Conservation (phyloP, 2,113 vertebrate species). For the Heptranchias perlo region DNA sequence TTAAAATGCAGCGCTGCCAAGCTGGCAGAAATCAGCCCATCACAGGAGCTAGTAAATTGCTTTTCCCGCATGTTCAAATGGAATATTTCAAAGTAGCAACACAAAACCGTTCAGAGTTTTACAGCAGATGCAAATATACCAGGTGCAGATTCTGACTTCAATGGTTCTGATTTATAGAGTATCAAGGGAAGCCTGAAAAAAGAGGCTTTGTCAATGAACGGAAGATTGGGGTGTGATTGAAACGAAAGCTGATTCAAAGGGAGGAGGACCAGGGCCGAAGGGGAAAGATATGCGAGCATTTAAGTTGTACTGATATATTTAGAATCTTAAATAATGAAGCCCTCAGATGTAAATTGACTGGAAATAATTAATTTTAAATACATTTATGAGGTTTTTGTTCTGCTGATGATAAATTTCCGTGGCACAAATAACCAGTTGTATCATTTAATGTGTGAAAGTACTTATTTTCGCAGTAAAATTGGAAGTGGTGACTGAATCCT, state of each 20-base stretch:
- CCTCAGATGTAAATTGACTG: conserved; percentile 5
- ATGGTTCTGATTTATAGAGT: neutral
- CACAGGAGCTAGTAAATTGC: neutral
- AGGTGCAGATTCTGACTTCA: neutral
- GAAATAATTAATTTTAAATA: conserved; percentile 28
- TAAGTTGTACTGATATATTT: neutral
- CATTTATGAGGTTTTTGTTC: neutral
- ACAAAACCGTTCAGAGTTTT: neutral
- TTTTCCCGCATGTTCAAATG: neutral
- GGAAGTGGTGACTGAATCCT: neutral
- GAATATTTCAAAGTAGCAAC: neutral
- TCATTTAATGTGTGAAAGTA: conserved; percentile 19
- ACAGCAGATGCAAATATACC: neutral
- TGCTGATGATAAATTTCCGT: conserved; percentile 16
- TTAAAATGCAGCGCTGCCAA: neutral
- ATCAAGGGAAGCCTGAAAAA: neutral
- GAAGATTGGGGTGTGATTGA: neutral
- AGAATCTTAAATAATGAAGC: neutral
- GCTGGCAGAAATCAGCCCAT: neutral
- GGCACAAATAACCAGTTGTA: conserved; percentile 8
- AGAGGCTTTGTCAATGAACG: neutral
- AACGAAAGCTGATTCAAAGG: neutral
- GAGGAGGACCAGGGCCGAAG: neutral
- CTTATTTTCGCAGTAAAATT: conserved; percentile 23
- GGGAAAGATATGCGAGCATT: neutral